Evolutionary conservation across 1,140 invertebrate genomes (phyloP).

Genomic region (Zelostemma sp.): DNA sequence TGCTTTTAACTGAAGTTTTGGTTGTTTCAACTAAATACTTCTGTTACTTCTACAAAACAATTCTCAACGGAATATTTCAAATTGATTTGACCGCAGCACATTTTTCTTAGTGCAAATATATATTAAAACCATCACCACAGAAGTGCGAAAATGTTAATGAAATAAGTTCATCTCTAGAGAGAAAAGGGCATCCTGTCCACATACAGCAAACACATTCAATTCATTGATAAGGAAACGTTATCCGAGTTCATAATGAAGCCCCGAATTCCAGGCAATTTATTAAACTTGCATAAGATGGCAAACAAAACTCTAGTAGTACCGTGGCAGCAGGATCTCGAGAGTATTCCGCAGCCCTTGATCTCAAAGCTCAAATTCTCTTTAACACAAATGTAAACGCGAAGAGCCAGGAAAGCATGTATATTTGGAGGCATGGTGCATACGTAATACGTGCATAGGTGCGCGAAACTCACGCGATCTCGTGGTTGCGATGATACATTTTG

Average conservation of each 20-base stretch:
- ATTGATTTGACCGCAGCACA: no score
- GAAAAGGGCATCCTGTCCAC: not conserved
- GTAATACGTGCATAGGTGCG: slow-evolving; percentile 13
- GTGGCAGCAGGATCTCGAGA: slow-evolving; percentile 4
- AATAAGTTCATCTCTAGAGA: not conserved
- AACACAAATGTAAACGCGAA: slow-evolving; percentile 22
- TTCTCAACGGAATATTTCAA: no score
- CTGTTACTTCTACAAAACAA: no score
- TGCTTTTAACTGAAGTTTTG: no score
- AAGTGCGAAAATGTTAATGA: no score
- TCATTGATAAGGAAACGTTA: slow-evolving; percentile 16
- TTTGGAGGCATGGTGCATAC: slow-evolving; percentile 16
- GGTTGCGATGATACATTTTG: slow-evolving; percentile 29
- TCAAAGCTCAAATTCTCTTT: slow-evolving; percentile 33
- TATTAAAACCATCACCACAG: no score
- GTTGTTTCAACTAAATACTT: no score
- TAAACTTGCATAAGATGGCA: slow-evolving; percentile 16
- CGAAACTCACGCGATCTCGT: slow-evolving; percentile 2
- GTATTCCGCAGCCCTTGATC: slow-evolving; percentile 28
- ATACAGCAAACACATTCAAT: not conserved
- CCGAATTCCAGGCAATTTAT: slow-evolving; percentile 13
- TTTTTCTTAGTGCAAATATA: no score
- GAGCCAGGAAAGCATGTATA: slow-evolving; percentile 20
- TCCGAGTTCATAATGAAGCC: slow-evolving; percentile 24
- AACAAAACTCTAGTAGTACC: slow-evolving; percentile 20